Base-by-base conservation (phyloP, 2,797 vertebrate genomes). In the Remorina albescens region DNA sequence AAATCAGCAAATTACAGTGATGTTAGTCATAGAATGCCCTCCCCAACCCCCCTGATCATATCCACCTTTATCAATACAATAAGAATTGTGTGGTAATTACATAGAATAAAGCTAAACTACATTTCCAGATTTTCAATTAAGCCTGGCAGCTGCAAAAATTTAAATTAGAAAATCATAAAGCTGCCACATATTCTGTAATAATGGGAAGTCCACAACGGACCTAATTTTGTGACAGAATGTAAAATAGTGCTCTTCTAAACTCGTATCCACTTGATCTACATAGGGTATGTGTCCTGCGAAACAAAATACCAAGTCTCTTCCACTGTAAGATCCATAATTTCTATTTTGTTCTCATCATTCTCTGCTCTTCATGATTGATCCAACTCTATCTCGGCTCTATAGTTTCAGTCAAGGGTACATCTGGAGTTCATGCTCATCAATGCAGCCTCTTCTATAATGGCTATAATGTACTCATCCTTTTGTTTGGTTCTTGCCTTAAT, bases 291-390 rank as follows among this genome's bases (percentile, higher is more conserved):
- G 36, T 66, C 46, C 57, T 32, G 56, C n/a, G 65, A 71, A 61
- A 56, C 50, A 65, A 80, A 76, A 46, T 51, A 32, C 6, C n/a
- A 51, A 68, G 30, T 13, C 13, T 72, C 36, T 53, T 78, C 58
- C 44, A 66, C 67, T 68, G 36, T 54, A 71, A 50, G 42, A 83
- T 84, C 83, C 32, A 84, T 83, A 69, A 62, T 69, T 80, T 75
- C 1, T 18, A 71, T 70, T 76, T 69, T 6, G 50, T 70, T 58
- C 64, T 76, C 60, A 74, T 79, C 53, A 62, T 46, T 70, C 50
- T 71, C 32, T 42, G 49, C 37, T 65, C 39, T 62, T 69, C 67
- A 63, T 72, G 61, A 87, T 74, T 65, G 75, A 84, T 81, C 57
- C 8, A 18, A 32, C 49, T 70, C 47, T 42, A 42, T 80, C 71